A percentile compares a stretch with the other conserved stretches of the same genome.
These are phyloP conservation scores for Venusia cambrica DNA, from an alignment of 2,888 invertebrate genomes.

Conservation along the genomic window DNA sequence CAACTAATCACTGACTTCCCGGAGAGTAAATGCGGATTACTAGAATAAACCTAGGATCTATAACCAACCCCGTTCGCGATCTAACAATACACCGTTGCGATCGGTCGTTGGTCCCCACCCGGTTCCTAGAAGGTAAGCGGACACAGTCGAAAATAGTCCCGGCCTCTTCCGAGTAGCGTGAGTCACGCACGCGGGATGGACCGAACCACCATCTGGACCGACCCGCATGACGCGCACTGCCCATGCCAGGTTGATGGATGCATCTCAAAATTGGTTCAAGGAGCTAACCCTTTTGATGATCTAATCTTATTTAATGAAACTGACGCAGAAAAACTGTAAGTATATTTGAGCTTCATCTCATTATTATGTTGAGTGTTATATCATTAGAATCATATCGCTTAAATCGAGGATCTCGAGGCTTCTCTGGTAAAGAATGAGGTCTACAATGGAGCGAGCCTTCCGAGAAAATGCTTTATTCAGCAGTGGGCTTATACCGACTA, in stretches of 20 bases:
- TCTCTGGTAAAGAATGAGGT: too few species aligned
- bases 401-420: too few species aligned
- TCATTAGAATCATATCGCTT: too few species aligned
- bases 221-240: constrained; percentile 46
- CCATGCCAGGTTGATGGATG: constrained; percentile 25
- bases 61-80: constrained; percentile 66
- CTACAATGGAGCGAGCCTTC: too few species aligned
- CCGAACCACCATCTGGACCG: constrained; percentile 70
- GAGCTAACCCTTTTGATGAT: constrained; percentile 4
- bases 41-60: constrained; percentile 64
- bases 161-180: constrained; percentile 74
- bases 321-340: background rate
- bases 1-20: constrained; percentile 37
- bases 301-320: constrained; percentile 1
- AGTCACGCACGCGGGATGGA: constrained; percentile 69
- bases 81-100: constrained; percentile 75
- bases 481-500: too few species aligned
- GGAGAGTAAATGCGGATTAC: constrained; percentile 42
- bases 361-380: too few species aligned
- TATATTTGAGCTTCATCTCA: too few species aligned
- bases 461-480: too few species aligned
- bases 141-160: constrained; percentile 77
- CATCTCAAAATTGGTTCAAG: constrained; percentile 26
- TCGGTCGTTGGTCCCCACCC: constrained; percentile 77
- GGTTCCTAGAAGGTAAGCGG: constrained; percentile 79